Conservation (phyloP, 1,140 invertebrate genomes). For the Drosophila ercepeae region DNA sequence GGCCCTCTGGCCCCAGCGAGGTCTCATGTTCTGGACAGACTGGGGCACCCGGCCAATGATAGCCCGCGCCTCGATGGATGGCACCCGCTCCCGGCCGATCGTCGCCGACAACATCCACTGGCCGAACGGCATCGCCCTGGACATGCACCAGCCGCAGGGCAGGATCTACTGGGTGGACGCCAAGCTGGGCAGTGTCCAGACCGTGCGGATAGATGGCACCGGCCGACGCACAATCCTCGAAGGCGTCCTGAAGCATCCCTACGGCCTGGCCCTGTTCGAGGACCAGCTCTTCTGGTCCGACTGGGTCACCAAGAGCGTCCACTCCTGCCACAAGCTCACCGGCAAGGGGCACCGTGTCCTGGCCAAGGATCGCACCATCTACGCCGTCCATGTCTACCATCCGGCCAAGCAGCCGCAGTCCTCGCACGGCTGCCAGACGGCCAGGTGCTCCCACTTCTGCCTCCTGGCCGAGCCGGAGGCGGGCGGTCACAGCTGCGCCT, state of each 20-base stretch:
- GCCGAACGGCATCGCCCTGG: conserved; percentile 95
- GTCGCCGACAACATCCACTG: conserved; percentile 88
- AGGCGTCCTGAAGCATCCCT: conserved; percentile 89
- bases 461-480: conserved; percentile 87
- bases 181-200: conserved; percentile 90
- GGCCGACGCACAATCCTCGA: conserved; percentile 87
- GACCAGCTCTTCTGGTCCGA: conserved; percentile 95
- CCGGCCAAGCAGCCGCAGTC: conserved; percentile 85
- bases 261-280: conserved; percentile 93
- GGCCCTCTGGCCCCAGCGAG: conserved; percentile 86
- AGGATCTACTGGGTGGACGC: conserved; percentile 92
- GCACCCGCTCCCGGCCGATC: conserved; percentile 86
- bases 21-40: conserved; percentile 94
- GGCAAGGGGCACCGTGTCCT: conserved; percentile 86
- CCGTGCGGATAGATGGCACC: conserved; percentile 89
- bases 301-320: conserved; percentile 87
- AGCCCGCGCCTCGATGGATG: conserved; percentile 93
- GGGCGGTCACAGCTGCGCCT: conserved; percentile 88
- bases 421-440: conserved; percentile 88
- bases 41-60: conserved; percentile 91
- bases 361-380: conserved; percentile 85
- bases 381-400: conserved; percentile 89
- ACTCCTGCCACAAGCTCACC: conserved; percentile 88
- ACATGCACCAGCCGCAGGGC: conserved; percentile 88
- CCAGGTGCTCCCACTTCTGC: conserved; percentile 92